These are phyloP conservation scores for Paralvinella palmiformis DNA, from an alignment of 1,140 invertebrate species.

Conservation along the genomic window DNA sequence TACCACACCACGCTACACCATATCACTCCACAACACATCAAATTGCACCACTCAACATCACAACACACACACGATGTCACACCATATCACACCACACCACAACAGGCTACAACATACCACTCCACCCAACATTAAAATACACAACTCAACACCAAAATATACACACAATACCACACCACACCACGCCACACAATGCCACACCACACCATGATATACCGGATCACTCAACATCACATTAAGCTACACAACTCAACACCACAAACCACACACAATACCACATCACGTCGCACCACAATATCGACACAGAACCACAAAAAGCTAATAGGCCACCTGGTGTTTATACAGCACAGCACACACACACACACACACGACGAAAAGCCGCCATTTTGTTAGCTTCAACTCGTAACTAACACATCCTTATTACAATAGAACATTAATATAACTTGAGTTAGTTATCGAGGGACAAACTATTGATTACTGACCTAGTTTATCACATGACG, in stretches of 20 bases:
- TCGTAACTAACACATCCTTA: background rate
- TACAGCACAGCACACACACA: too few species aligned
- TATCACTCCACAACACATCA: background rate
- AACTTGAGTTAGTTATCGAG: background rate
- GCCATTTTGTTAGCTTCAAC: background rate
- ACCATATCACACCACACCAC: background rate
- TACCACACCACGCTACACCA: background rate
- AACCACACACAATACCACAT: background rate
- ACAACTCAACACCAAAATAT: background rate
- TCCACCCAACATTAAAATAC: background rate
- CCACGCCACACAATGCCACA: background rate
- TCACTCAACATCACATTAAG: background rate
- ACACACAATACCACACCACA: background rate
- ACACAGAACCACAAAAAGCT: background rate
- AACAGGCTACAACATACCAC: background rate
- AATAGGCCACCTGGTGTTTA: background rate
- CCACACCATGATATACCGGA: background rate
- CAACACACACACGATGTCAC: background rate
- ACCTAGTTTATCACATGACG: too few species aligned
- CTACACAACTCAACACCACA: background rate
- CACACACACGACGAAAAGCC: background rate
- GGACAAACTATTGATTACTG: background rate
- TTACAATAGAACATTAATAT: background rate
- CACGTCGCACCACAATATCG: background rate
- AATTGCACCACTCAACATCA: background rate